phyloP scores from a whole-genome alignment of 2,888 invertebrate genomes.

The Pelosia muscerda region DNA sequence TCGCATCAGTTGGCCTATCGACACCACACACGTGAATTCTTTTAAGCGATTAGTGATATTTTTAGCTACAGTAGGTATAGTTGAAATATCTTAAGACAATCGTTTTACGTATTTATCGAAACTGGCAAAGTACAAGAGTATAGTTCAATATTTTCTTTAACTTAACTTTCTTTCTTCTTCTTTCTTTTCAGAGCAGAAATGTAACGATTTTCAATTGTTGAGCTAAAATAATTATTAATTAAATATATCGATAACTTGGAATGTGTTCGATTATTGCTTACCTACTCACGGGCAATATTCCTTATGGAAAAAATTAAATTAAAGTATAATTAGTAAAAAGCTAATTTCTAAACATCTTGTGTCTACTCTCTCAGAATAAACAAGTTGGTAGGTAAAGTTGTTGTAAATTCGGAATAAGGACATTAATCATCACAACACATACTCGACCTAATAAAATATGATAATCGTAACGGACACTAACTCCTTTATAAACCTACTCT shows the following conservation, averaged over 20 bases:
- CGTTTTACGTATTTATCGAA: neutral
- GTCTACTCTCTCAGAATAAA: neutral
- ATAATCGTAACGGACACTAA: slow-evolving; percentile 24
- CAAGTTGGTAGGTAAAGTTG: no score
- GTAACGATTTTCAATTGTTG: no score
- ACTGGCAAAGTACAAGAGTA: no score
- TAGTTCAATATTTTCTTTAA: no score
- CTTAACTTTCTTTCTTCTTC: no score
- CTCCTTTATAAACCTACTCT: slow-evolving; percentile 26
- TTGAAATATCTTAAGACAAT: neutral
- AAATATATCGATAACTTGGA: no score
- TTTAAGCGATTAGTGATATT: slow-evolving; percentile 14
- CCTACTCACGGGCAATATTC: no score
- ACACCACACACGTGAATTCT: slow-evolving; percentile 33
- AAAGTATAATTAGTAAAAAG: neutral
- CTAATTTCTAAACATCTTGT: neutral
- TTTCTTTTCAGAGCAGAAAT: no score
- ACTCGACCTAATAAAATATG: neutral
- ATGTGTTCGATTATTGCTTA: no score
- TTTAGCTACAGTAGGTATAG: neutral
- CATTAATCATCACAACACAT: neutral
- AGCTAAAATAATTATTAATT: no score
- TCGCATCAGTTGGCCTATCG: slow-evolving; percentile 63
- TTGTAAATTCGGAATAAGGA: no score
- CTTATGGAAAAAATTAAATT: no score